phyloP scores from a whole-genome alignment of 2,113 vertebrate species.

The human (Homo sapiens) region GRCh38 chr6:44497501-44498000 shows the following conservation, averaged over 20 bases:
- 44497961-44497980: neutral
- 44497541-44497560: neutral
- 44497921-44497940: rapidly evolving
- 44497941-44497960: neutral
- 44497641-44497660: neutral
- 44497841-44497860: neutral
- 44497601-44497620: neutral
- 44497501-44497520: neutral
- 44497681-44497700: neutral
- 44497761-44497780: neutral
- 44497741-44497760: neutral
- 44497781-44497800: neutral
- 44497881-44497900: neutral
- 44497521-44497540: neutral
- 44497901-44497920: neutral
- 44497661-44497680: neutral
- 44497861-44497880: neutral
- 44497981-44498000: neutral
- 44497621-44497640: neutral
- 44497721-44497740: neutral
- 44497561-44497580: neutral
- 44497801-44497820: neutral
- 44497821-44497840: neutral
- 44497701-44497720: rapidly evolving
- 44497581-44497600: neutral